These are phyloP conservation scores for Pitangus sulphuratus DNA, from an alignment of 2,797 vertebrate genomes.

Conservation along the genomic window DNA sequence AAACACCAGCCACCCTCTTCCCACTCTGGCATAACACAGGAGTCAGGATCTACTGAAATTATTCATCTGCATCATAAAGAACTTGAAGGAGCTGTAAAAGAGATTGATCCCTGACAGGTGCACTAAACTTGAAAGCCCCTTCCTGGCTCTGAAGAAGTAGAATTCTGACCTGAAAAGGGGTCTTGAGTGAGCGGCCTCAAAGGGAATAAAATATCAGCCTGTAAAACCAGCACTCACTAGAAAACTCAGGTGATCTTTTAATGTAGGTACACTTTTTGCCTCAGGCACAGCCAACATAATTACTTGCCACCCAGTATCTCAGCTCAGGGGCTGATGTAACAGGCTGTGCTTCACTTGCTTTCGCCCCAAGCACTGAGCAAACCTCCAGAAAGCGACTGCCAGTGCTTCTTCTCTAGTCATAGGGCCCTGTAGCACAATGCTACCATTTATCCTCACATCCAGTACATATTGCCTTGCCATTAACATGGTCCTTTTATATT, in stretches of 20 bases:
- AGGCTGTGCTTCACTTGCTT: neutral
- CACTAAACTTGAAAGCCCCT: conserved; percentile 60
- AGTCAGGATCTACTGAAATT: neutral
- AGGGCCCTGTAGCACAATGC: neutral
- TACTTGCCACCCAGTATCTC: neutral
- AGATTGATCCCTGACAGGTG: conserved; percentile 53
- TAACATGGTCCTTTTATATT: neutral
- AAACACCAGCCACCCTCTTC: conserved; percentile 7
- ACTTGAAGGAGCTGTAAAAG: conserved; percentile 51
- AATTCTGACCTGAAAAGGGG: conserved; percentile 57
- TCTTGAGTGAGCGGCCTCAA: conserved; percentile 42
- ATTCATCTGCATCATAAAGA: conserved; percentile 64
- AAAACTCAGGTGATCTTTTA: conserved; percentile 65
- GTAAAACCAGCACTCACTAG: conserved; percentile 42
- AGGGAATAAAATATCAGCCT: conserved; percentile 60
- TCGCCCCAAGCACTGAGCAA: neutral
- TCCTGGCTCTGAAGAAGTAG: conserved; percentile 50
- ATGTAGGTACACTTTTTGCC: conserved; percentile 46
- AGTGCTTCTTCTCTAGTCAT: neutral
- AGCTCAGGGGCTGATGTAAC: neutral
- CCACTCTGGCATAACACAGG: neutral
- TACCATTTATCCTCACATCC: neutral
- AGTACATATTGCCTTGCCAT: neutral
- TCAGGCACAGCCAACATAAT: neutral
- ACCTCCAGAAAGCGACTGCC: neutral